Base-by-base conservation (phyloP, 2,113 vertebrate genomes). In the Callipepla californica region DNA sequence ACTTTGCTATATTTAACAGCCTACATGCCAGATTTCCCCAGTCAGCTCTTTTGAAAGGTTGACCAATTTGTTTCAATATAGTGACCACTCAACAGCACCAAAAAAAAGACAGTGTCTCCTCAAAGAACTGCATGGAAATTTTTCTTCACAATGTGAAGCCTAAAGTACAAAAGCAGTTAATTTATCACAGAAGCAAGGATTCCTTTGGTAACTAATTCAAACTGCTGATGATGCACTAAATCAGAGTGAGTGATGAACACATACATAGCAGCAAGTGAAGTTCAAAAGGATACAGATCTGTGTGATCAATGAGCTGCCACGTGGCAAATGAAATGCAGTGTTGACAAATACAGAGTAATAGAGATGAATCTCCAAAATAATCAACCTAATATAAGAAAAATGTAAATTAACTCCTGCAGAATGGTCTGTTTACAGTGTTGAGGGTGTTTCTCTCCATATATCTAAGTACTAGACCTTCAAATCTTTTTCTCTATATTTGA, bases 191-290 rank as follows among this genome's bases (percentile, higher is more conserved):
- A 93, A 95, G 92, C 79, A 86, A 53, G 84, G 94, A 89, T 59
- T 96, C 94, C 93, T 91, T 92, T 66, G 59, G 97, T 98, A 97
- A 97, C 93, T 94, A 97, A 98, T 97, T 94, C 95, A 96, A 98
- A 97, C 93, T 97, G 97, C 97, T 98, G 98, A 97, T 97, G 96
- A 97, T 97, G 96, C 97, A 97, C 96, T 98, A 98, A 98, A 98
- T 98, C 98, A 97, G 97, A 89, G 94, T 97, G 97, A 98, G 73
- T 97, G 97, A 98, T 97, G 97, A 98, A 95, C 96, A 95, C 92
- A 95, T 91, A 97, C 91, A 96, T 8, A 97, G 96, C 94, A 95
- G 96, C 88, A 93, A 97, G 94, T 75, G 63, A 95, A 97, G 95
- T 97, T 97, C 96, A 96, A 96, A 98, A 96, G 96, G 95, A 96